Evolutionary conservation across 2,797 vertebrate genomes (phyloP).

Genomic region (Carduelis carduelis): DNA sequence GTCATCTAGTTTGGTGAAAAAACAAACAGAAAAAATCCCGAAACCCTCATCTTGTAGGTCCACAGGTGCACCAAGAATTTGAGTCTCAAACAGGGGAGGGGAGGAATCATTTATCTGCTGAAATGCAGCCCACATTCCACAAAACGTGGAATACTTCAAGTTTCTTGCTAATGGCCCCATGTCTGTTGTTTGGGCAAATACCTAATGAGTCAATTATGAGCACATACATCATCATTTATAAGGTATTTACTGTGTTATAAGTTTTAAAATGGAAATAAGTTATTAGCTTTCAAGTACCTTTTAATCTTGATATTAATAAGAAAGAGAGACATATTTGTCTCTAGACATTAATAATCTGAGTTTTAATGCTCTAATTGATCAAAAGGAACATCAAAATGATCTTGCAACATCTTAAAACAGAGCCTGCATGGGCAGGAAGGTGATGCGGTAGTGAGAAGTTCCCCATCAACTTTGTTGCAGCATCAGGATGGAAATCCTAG

Average conservation of each 20-base stretch:
- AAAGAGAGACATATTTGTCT: background rate
- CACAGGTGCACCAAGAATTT: background rate
- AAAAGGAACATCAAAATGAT: constrained; percentile 61
- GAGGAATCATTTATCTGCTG: background rate
- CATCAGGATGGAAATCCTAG: constrained; percentile 12
- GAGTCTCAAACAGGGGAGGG: background rate
- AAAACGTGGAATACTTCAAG: background rate
- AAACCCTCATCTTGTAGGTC: background rate
- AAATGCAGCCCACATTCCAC: background rate
- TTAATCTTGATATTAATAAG: background rate
- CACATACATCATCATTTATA: background rate
- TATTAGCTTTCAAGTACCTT: background rate
- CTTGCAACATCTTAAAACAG: constrained; percentile 49
- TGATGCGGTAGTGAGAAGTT: background rate
- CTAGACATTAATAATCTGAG: constrained; percentile 3
- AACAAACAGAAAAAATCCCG: background rate
- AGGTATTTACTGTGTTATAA: background rate
- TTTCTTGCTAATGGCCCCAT: background rate
- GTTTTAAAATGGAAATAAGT: constrained; percentile 25
- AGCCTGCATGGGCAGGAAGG: fast-evolving
- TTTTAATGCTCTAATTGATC: constrained; percentile 52
- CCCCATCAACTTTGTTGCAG: background rate
- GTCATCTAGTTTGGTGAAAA: background rate
- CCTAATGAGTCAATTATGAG: constrained; percentile 26
- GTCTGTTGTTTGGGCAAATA: constrained; percentile 37